Percentiles rank a stretch among this genome's conserved stretches.
These are phyloP conservation scores for Chironomus tepperi DNA, from an alignment of 1,140 invertebrate species.

Conservation along the genomic window DNA sequence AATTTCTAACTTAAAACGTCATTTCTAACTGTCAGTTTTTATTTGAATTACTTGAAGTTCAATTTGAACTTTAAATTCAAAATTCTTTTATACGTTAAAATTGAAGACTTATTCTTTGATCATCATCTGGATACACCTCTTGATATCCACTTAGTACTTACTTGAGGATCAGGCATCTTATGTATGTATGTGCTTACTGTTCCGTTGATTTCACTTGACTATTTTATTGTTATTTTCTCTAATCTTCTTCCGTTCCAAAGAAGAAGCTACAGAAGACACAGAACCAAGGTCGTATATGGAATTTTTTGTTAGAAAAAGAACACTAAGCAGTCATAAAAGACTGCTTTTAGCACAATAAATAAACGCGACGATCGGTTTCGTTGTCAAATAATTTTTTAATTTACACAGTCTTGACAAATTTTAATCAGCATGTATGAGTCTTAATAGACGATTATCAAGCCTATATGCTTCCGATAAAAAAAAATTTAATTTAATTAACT, in stretches of 20 bases:
- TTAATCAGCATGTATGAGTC: too few relatives aligned
- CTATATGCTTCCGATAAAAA: too few relatives aligned
- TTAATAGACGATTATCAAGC: too few relatives aligned
- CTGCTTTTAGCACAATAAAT: neutral
- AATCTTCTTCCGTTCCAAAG: conserved; percentile 3
- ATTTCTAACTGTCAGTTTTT: too few relatives aligned
- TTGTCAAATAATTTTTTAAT: conserved; percentile 15
- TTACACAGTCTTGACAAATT: neutral
- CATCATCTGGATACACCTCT: too few relatives aligned
- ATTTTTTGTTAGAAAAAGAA: too few relatives aligned
- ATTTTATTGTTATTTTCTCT: neutral
- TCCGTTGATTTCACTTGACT: conserved; percentile 20
- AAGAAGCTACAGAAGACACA: neutral
- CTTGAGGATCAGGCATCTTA: conserved; percentile 2
- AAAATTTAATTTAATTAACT: too few relatives aligned
- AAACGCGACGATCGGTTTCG: neutral
- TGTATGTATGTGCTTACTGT: neutral
- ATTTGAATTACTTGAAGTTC: too few relatives aligned
- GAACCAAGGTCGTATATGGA: neutral
- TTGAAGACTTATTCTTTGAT: too few relatives aligned
- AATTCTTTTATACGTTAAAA: too few relatives aligned
- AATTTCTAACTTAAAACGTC: too few relatives aligned
- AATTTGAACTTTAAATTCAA: too few relatives aligned
- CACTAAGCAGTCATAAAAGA: neutral
- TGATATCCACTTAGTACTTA: neutral